These are phyloP conservation scores for Microcebus jonahi DNA, from an alignment of 2,113 vertebrate species.

Conservation along the genomic window DNA sequence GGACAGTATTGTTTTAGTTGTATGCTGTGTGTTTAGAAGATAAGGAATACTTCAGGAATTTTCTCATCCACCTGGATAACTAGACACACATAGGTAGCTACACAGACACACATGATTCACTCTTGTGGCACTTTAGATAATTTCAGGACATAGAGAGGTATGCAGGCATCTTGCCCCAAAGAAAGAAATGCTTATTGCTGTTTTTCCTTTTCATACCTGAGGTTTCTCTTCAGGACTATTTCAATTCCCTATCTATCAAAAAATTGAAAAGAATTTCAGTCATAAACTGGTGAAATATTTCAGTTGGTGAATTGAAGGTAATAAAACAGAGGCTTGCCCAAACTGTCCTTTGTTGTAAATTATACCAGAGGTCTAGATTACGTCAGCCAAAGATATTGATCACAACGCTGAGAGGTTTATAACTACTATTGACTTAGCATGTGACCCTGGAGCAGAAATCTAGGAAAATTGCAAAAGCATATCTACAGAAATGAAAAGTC, in stretches of 20 bases:
- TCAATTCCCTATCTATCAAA: slow-evolving; percentile 71
- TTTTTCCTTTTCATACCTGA: slow-evolving; percentile 49
- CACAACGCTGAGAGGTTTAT: slow-evolving; percentile 78
- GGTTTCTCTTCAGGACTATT: slow-evolving; percentile 58
- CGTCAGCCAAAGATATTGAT: slow-evolving; percentile 80
- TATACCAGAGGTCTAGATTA: slow-evolving; percentile 73
- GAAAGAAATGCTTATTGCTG: slow-evolving; percentile 29
- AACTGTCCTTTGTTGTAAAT: slow-evolving; percentile 80
- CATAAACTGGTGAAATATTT: slow-evolving; percentile 76
- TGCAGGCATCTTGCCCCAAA: slow-evolving; percentile 3
- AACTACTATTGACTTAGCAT: slow-evolving; percentile 78
- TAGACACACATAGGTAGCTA: not conserved
- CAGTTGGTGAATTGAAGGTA: slow-evolving; percentile 74
- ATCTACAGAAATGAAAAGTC: slow-evolving; percentile 67
- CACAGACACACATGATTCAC: not conserved
- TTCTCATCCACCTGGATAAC: not conserved
- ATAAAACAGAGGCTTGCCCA: slow-evolving; percentile 76
- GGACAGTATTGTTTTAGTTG: not conserved
- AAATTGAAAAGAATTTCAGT: slow-evolving; percentile 63
- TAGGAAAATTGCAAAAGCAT: slow-evolving; percentile 73
- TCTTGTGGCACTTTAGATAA: not conserved
- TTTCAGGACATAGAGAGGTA: not conserved
- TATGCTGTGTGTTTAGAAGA: not conserved
- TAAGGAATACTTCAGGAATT: not conserved
- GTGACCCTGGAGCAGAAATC: slow-evolving; percentile 74